These are phyloP conservation scores for Camelus bactrianus DNA, from an alignment of 2,113 vertebrate species.

Conservation along the genomic window DNA sequence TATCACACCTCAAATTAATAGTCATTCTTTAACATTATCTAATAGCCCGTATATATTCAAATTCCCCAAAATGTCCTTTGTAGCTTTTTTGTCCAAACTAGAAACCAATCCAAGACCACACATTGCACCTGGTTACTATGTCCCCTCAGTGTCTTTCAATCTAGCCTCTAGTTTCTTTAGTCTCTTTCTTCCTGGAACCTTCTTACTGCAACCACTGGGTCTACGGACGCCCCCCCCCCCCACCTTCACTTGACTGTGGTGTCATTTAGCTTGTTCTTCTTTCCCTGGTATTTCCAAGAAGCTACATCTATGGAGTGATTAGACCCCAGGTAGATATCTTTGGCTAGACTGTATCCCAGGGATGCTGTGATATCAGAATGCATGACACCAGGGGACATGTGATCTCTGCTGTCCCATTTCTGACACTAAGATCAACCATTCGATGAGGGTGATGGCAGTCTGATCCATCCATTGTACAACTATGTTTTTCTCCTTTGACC, in stretches of 20 bases:
- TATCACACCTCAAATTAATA: background rate
- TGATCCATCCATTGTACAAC: background rate
- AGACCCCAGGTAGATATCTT: no score
- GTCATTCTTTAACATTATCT: background rate
- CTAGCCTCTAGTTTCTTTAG: background rate
- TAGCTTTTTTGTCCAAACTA: background rate
- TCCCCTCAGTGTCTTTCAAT: background rate
- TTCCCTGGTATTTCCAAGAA: background rate
- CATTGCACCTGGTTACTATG: background rate
- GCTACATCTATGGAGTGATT: background rate
- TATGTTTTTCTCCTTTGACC: background rate
- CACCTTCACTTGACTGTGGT: background rate
- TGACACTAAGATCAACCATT: background rate
- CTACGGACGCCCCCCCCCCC: background rate
- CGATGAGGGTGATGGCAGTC: no score
- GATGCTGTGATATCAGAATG: background rate
- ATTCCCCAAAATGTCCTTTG: background rate
- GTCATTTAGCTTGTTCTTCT: background rate
- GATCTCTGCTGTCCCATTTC: no score
- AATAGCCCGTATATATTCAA: background rate
- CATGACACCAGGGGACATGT: background rate
- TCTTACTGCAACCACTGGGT: background rate
- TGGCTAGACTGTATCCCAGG: background rate
- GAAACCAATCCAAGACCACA: background rate
- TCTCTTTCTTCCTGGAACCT: background rate